These are phyloP conservation scores for Trypoxylon attenuatum DNA, from an alignment of 2,888 invertebrate genomes.

Conservation along the genomic window DNA sequence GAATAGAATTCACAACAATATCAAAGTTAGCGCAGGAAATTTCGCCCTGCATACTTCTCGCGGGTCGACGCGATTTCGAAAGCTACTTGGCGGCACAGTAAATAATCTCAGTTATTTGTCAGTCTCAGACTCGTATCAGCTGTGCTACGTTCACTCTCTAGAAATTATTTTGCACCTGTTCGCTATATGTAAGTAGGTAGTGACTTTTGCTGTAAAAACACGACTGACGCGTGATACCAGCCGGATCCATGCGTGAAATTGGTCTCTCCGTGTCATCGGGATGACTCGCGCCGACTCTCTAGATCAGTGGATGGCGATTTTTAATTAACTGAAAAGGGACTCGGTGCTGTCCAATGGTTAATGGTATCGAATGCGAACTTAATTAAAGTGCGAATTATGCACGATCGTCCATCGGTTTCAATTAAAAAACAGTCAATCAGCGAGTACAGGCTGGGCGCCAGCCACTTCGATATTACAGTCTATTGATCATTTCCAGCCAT, in stretches of 20 bases:
- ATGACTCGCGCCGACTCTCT: neutral
- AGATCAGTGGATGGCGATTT: no score
- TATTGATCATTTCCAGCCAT: neutral
- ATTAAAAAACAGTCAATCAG: constrained; percentile 22
- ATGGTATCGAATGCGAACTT: constrained; percentile 27
- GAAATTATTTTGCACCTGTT: constrained; percentile 31
- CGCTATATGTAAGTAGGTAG: neutral
- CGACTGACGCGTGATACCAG: neutral
- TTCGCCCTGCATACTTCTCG: neutral
- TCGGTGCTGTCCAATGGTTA: constrained; percentile 38
- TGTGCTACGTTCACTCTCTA: neutral
- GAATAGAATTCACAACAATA: constrained; percentile 28
- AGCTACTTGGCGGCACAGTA: constrained; percentile 4
- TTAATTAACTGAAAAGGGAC: no score
- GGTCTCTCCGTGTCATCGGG: no score
- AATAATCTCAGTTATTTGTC: constrained; percentile 12
- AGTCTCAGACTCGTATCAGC: neutral
- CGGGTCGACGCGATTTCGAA: constrained; percentile 9
- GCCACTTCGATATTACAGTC: neutral
- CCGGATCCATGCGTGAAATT: neutral
- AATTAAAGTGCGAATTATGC: constrained; percentile 23
- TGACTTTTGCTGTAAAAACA: neutral
- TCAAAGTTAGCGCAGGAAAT: constrained; percentile 7
- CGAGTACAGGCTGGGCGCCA: neutral
- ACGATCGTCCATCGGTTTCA: constrained; percentile 33